Evolutionary conservation across 1,140 invertebrate species (phyloP), one percentile per base, ranked within the genome.

Genomic region (Cotesia vestalis): DNA sequence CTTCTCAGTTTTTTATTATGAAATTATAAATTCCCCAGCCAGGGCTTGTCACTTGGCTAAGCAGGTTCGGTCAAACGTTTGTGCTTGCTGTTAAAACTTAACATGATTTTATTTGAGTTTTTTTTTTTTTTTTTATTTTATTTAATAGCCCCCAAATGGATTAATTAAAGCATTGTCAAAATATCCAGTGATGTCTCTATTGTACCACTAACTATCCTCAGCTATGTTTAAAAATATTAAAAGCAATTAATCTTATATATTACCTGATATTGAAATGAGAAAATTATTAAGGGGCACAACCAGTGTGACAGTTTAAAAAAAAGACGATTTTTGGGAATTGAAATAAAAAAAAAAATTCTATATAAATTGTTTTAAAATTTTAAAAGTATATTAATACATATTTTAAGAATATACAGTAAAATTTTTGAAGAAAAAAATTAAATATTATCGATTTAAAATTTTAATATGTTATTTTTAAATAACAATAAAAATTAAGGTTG

Each of bases 1-100:
- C 91, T 98, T 97, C 91, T 98, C 96, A 79, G 96, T 99, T 86
- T 98, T 98, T 91, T 98, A 97, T 93, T 98, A 98, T 89, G 96
- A 99, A 93, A 98, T 98, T 88, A 94, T 97, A 86, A 97, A 96
- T 91, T 95, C 95, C 83, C 96, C 96, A 81, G 96, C 96, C 87
- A 92, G 94, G 87, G 96, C 96, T 88, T 98, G 96, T 90, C 95
- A 98, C 89, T 91, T 98, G 89, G 96, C 96, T 79, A 98, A 98
- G 92, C 94, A 96, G 94, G 97, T 96, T 94, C 85, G 83, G 76
- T 69, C 77, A 66, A 74, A 74, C 71, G 36, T 76, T 78, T 78
- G 64, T 53, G 55, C 11, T 76, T 79, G 68, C 52, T 14, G 69
- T 64, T 57, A 55, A 46, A 73, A 46, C 11, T 38, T n/a, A 72